These are phyloP conservation scores for Myiozetetes cayanensis DNA, from an alignment of 2,113 vertebrate genomes.

Conservation along the genomic window DNA sequence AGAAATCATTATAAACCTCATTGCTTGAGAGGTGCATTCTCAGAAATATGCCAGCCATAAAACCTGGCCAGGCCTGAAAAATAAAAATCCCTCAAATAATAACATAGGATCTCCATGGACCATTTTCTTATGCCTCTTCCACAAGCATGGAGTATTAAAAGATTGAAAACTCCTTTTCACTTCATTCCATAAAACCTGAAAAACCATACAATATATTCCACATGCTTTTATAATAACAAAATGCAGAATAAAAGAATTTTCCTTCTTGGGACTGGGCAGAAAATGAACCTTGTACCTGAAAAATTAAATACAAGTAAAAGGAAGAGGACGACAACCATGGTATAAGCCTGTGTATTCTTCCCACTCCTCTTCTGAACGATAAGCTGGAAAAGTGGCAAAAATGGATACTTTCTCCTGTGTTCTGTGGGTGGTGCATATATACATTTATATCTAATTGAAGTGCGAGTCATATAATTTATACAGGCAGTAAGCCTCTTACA, in stretches of 20 bases:
- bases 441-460: not conserved
- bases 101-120: conserved; percentile 52
- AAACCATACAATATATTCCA: conserved; percentile 1
- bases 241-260: conserved; percentile 3
- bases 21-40: conserved; percentile 25
- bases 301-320: conserved; percentile 36
- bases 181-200: conserved; percentile 38
- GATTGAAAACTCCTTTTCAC: conserved; percentile 47
- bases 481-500: not conserved
- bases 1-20: conserved; percentile 62
- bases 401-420: not conserved
- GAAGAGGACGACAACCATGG: not conserved
- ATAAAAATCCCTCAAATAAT: conserved; percentile 56
- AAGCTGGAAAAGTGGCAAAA: not conserved
- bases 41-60: conserved; percentile 29
- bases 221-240: conserved; percentile 22
- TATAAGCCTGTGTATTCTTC: not conserved
- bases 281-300: conserved; percentile 14
- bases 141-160: conserved; percentile 47
- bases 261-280: not conserved
- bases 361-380: not conserved
- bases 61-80: conserved; percentile 56
- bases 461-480: not conserved
- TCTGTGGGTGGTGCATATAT: not conserved
- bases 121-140: conserved; percentile 53